These are phyloP conservation scores for Hydractinia symbiolongicarpus DNA, from an alignment of 30 jellyfish, hydroid and myxozoan genomes.

Conservation along the genomic window DNA sequence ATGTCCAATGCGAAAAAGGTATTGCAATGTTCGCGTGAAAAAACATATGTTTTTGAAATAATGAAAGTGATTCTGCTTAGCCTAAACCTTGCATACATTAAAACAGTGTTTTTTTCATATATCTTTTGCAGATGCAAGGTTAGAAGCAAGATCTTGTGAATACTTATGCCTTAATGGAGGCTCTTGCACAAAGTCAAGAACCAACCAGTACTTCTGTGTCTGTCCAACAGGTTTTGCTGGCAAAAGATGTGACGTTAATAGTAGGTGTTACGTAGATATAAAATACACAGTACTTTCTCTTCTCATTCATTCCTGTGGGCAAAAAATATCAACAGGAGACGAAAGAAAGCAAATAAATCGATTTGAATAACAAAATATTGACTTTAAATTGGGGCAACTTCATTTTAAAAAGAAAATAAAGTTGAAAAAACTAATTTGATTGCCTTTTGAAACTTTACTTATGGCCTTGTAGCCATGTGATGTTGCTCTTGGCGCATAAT, in stretches of 20 bases:
- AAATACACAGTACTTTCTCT: no score
- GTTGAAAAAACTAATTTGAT: no score
- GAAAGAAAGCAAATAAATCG: no score
- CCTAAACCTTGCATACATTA: neutral
- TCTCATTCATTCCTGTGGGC: neutral
- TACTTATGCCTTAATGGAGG: conserved; percentile 12
- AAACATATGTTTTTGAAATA: neutral
- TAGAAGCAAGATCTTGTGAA: neutral
- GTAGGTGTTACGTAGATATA: neutral
- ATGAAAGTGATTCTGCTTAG: neutral
- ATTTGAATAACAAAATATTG: no score
- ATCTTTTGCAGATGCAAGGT: neutral
- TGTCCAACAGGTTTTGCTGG: neutral
- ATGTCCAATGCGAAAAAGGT: conserved; percentile 27
- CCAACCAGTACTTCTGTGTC: neutral
- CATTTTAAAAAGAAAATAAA: no score
- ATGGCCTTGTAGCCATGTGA: no score
- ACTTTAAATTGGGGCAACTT: no score
- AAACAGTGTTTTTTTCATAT: neutral
- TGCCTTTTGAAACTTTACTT: no score
- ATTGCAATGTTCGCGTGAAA: neutral
- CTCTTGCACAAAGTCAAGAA: neutral
- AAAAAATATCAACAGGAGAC: neutral
- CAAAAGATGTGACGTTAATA: neutral
- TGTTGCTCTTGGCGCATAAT: no score